Conservation (phyloP, 2,113 vertebrate genomes). For the Dasyprocta punctata region DNA sequence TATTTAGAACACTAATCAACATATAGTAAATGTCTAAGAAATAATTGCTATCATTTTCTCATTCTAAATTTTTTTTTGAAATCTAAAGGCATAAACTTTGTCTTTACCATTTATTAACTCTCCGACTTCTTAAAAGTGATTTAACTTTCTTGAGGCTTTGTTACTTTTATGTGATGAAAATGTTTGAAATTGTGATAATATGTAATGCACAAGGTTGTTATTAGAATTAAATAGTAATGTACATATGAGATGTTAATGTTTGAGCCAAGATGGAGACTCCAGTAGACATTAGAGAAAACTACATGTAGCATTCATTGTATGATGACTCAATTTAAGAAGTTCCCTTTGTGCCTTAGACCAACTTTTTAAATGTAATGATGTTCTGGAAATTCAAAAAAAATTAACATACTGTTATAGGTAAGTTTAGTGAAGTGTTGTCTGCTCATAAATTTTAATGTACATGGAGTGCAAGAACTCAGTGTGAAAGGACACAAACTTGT, state of each 20-base stretch:
- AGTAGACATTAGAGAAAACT: neutral
- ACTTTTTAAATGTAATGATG: neutral
- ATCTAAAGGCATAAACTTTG: neutral
- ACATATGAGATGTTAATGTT: neutral
- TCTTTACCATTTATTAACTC: neutral
- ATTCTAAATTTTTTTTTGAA: neutral
- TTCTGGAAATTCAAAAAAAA: neutral
- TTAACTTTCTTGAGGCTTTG: neutral
- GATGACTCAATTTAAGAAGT: neutral
- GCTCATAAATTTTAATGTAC: neutral
- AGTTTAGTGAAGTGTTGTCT: neutral
- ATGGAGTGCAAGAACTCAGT: neutral
- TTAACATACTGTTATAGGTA: neutral
- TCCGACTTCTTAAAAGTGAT: neutral
- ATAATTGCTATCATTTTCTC: neutral
- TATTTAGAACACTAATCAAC: neutral
- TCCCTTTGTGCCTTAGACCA: neutral
- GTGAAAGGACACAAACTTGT: neutral
- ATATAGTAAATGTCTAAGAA: neutral
- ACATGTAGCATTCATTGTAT: neutral
- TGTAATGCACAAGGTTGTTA: neutral
- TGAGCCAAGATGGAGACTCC: neutral
- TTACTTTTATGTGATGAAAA: neutral
- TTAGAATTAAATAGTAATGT: neutral
- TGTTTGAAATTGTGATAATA: neutral